These are phyloP conservation scores for Melipona quadrifasciata DNA, from an alignment of 1,140 invertebrate species.

Conservation along the genomic window DNA sequence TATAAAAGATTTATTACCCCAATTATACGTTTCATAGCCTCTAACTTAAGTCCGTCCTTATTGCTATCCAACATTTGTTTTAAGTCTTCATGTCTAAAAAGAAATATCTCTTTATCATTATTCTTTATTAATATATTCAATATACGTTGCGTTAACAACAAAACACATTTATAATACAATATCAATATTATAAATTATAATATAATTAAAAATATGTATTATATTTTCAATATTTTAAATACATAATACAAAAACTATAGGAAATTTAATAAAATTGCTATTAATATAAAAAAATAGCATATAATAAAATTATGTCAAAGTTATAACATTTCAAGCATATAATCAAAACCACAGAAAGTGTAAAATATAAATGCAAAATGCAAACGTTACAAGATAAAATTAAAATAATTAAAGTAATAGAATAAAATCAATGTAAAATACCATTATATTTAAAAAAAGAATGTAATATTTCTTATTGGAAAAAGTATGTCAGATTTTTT, in stretches of 20 bases:
- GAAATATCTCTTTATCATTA: background rate
- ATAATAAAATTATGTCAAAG: background rate
- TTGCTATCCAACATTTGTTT: conserved; percentile 99
- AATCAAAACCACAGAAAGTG: background rate
- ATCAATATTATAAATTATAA: background rate
- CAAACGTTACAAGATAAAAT: background rate
- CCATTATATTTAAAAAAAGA: background rate
- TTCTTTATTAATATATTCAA: background rate
- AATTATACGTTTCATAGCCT: conserved; percentile 99
- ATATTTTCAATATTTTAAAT: background rate
- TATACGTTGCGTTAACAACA: background rate
- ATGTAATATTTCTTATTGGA: background rate
- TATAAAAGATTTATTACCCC: conserved; percentile 84
- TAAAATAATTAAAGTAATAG: background rate
- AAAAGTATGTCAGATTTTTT: background rate
- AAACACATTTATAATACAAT: background rate
- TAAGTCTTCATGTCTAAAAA: conserved; percentile 92
- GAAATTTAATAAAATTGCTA: background rate
- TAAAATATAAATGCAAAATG: background rate
- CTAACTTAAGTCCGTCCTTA: conserved; percentile 97
- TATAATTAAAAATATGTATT: background rate
- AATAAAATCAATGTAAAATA: background rate
- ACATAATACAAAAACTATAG: no score
- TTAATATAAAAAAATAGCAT: background rate
- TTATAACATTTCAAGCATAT: no score